These are phyloP conservation scores for Meteorus colon DNA, from an alignment of 2,888 invertebrate genomes.

Conservation along the genomic window DNA sequence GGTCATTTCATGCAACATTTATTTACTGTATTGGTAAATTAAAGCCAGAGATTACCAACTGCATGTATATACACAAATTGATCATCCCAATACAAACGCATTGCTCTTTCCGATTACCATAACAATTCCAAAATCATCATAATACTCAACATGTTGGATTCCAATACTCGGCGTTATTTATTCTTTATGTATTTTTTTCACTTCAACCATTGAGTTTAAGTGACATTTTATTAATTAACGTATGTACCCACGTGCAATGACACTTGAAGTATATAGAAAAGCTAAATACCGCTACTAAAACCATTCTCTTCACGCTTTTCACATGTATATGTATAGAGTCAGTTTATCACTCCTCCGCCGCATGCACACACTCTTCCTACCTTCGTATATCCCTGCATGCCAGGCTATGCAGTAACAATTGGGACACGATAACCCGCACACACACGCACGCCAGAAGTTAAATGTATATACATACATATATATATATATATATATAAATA, in stretches of 20 bases:
- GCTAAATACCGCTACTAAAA: constrained; percentile 1
- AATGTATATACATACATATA: constrained; percentile 37
- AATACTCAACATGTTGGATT: neutral
- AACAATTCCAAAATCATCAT: constrained; percentile 33
- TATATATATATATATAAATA: constrained; percentile 45
- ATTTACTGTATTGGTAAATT: constrained; percentile 70
- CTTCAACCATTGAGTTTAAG: constrained; percentile 65
- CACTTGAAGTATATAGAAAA: neutral
- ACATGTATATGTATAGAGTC: neutral
- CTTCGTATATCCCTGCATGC: constrained; percentile 40
- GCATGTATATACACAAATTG: constrained; percentile 26
- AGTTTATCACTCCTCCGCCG: constrained; percentile 30
- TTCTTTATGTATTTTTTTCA: neutral
- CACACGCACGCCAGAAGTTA: constrained; percentile 15
- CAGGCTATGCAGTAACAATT: constrained; percentile 38
- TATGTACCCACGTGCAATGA: constrained; percentile 40
- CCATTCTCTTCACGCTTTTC: neutral
- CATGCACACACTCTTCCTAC: constrained; percentile 32
- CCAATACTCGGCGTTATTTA: too few species aligned
- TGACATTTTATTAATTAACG: constrained; percentile 73
- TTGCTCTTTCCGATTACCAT: neutral
- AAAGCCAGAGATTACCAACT: constrained; percentile 56
- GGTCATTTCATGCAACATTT: constrained; percentile 71
- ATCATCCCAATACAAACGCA: constrained; percentile 30
- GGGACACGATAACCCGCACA: constrained; percentile 39